phyloP scores from a whole-genome alignment of 2,888 invertebrate species.

The Euphydryas editha region DNA sequence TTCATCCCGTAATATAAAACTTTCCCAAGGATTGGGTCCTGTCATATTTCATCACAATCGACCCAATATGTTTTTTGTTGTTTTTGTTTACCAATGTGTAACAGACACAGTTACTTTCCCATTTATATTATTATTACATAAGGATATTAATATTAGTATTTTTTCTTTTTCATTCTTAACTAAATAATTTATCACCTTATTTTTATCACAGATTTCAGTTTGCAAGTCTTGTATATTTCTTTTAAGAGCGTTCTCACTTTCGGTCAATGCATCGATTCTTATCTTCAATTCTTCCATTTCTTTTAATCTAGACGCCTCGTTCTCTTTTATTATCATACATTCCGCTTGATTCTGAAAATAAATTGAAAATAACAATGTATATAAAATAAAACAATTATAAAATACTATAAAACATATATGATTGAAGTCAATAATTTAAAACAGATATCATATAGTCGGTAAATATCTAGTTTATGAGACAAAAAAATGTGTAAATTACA shows the following conservation, averaged over 20 bases:
- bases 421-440: background rate
- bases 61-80: no score
- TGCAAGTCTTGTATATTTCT: conserved; percentile 79
- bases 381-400: background rate
- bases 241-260: conserved; percentile 70
- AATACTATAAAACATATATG: background rate
- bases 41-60: no score
- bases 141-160: no score
- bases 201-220: conserved; percentile 85
- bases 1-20: no score
- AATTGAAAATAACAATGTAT: conserved; percentile 29
- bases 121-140: no score
- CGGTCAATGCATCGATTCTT: conserved; percentile 72
- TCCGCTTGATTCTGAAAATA: conserved; percentile 71
- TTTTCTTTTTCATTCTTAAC: no score
- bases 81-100: no score
- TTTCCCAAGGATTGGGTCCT: no score
- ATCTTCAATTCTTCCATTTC: conserved; percentile 69
- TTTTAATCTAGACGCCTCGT: conserved; percentile 58
- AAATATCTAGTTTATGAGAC: no score
- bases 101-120: no score
- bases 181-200: conserved; percentile 73
- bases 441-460: no score
- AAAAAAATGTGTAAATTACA: no score
- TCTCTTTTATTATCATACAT: conserved; percentile 77